Evolutionary conservation across 2,113 vertebrate species (phyloP).

Genomic region (Aegotheles bennettii): DNA sequence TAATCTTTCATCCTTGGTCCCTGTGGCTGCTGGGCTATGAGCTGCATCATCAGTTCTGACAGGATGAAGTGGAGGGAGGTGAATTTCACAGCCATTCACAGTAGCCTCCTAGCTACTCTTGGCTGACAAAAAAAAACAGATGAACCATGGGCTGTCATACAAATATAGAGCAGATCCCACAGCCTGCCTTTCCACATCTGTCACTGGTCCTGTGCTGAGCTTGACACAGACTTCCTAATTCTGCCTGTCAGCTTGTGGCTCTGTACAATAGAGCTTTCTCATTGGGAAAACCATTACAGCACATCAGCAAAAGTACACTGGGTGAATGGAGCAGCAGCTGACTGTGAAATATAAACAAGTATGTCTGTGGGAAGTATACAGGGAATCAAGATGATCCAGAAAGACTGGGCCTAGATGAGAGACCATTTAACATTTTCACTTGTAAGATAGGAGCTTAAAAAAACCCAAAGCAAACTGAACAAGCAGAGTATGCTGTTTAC

Average conservation of each 20-base stretch:
- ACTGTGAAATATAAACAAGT: background rate
- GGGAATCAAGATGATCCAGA: background rate
- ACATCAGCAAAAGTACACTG: background rate
- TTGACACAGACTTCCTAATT: background rate
- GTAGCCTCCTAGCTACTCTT: slow-evolving; percentile 26
- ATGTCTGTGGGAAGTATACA: background rate
- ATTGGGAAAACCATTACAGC: background rate
- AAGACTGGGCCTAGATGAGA: background rate
- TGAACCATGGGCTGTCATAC: background rate
- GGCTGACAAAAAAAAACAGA: slow-evolving; percentile 19
- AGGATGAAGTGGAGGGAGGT: background rate
- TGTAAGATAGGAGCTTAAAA: background rate
- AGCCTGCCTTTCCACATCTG: background rate
- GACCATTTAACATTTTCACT: background rate
- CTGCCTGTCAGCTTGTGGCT: slow-evolving; percentile 1
- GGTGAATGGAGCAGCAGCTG: background rate
- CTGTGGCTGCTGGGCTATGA: background rate
- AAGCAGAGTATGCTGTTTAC: background rate
- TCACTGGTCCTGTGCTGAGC: background rate
- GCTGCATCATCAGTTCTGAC: background rate
- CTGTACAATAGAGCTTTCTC: background rate
- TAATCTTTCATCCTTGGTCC: background rate
- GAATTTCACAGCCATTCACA: background rate
- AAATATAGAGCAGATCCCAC: background rate
- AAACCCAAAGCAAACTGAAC: too few relatives aligned